phyloP scores from a whole-genome alignment of 2,888 invertebrate species.

The Dascillus cervinus region DNA sequence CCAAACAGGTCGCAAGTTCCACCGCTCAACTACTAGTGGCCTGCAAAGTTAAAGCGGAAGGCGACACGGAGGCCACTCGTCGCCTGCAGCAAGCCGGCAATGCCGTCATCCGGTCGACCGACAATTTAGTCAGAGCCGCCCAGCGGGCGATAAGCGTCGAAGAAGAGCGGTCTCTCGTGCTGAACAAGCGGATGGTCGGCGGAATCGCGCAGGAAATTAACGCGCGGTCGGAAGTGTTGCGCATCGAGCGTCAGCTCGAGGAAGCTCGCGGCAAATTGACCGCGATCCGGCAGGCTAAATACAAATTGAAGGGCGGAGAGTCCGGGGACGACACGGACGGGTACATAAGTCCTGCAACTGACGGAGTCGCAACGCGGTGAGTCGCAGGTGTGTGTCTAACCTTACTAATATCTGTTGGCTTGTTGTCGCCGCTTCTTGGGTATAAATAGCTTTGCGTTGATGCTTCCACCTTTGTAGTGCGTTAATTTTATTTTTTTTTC shows the following conservation, averaged over 20 bases:
- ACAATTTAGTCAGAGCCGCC: conserved; percentile 92
- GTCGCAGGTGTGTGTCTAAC: conserved; percentile 40
- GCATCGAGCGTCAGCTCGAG: conserved; percentile 89
- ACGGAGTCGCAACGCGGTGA: conserved; percentile 40
- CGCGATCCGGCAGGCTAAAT: conserved; percentile 88
- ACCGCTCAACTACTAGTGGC: conserved; percentile 97
- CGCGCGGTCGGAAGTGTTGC: conserved; percentile 81
- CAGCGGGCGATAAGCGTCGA: conserved; percentile 86
- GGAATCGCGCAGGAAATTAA: conserved; percentile 95
- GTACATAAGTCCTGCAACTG: conserved; percentile 40
- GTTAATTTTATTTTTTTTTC: conserved; percentile 2
- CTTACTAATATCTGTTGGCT: conserved; percentile 29
- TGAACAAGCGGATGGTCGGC: conserved; percentile 91
- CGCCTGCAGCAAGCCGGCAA: conserved; percentile 90
- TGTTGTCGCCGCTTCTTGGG: not conserved
- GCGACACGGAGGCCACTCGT: conserved; percentile 87
- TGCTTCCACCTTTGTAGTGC: too few species aligned
- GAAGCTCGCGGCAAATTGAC: conserved; percentile 86
- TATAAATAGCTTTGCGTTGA: too few species aligned
- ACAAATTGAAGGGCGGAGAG: conserved; percentile 62
- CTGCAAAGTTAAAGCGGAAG: conserved; percentile 98
- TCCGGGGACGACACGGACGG: conserved; percentile 60
- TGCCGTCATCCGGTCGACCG: conserved; percentile 95
- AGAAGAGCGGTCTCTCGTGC: conserved; percentile 83
- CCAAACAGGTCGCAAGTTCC: conserved; percentile 92